Percentiles rank a stretch among this genome's conserved stretches.
phyloP scores from a whole-genome alignment of 1,140 invertebrate genomes.

The Drosophila varians region DNA sequence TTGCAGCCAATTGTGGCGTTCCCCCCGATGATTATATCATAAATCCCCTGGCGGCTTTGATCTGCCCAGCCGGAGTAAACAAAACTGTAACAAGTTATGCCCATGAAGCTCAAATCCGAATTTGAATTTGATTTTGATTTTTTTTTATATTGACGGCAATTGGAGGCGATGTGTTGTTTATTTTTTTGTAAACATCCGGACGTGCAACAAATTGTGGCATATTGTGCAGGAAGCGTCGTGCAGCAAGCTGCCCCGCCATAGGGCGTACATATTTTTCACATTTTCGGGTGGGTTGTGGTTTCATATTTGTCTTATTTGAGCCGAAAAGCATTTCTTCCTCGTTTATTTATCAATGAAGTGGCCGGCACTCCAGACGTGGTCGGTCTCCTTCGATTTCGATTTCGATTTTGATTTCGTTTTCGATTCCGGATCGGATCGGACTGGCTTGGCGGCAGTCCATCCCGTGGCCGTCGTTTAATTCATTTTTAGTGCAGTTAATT shows the following conservation, averaged over 20 bases:
- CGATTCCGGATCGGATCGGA: constrained; percentile 30
- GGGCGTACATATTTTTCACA: constrained; percentile 59
- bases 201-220: constrained; percentile 78
- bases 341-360: constrained; percentile 79
- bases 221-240: constrained; percentile 67
- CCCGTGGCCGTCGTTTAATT: constrained; percentile 47
- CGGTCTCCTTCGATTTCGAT: constrained; percentile 28
- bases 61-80: constrained; percentile 58
- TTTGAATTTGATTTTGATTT: constrained; percentile 44
- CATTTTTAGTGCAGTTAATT: constrained; percentile 74
- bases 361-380: constrained; percentile 68
- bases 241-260: constrained; percentile 39
- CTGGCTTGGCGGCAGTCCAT: constrained; percentile 31
- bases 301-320: constrained; percentile 25
- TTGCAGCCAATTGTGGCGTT: constrained; percentile 65
- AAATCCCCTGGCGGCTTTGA: constrained; percentile 75
- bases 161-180: constrained; percentile 61
- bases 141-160: constrained; percentile 52
- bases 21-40: constrained; percentile 60
- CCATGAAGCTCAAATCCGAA: constrained; percentile 25
- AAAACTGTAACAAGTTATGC: constrained; percentile 64
- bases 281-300: constrained; percentile 21
- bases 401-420: constrained; percentile 19
- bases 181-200: constrained; percentile 80
- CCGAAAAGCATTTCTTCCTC: constrained; percentile 40